These are phyloP conservation scores for Diaprepes abbreviatus DNA, from an alignment of 2,888 invertebrate species.

Conservation along the genomic window DNA sequence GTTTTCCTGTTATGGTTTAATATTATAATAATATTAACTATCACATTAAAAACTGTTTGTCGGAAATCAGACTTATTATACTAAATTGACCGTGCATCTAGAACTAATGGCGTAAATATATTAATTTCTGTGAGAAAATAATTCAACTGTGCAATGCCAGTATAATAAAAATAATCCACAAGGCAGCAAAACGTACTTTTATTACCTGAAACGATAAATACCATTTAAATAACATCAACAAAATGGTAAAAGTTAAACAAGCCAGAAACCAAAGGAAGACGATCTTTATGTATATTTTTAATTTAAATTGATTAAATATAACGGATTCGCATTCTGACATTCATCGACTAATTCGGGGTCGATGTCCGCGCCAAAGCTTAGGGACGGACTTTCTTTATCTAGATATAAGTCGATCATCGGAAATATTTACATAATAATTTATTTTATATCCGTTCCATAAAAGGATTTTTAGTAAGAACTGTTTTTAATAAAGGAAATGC, in stretches of 20 bases:
- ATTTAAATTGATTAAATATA: slow-evolving; percentile 18
- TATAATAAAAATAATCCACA: no score
- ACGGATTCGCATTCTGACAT: slow-evolving; percentile 33
- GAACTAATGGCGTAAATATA: background rate
- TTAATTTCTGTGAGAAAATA: background rate
- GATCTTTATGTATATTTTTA: slow-evolving; percentile 7
- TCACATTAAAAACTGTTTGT: background rate
- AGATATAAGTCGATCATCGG: background rate
- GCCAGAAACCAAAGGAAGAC: background rate
- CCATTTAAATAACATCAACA: no score
- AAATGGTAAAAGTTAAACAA: slow-evolving; percentile 14
- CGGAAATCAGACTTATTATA: background rate
- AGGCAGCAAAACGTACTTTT: no score
- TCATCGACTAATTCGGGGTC: slow-evolving; percentile 24
- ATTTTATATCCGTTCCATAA: background rate
- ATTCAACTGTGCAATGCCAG: no score
- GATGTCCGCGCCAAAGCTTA: slow-evolving; percentile 46
- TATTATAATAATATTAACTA: no score
- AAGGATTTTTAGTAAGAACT: no score
- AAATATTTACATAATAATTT: slow-evolving; percentile 1
- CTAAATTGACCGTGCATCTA: background rate
- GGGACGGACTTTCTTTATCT: slow-evolving; percentile 50
- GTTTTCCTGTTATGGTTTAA: background rate
- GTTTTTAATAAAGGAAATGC: no score
- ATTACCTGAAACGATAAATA: no score